Conservation (phyloP, 2,797 vertebrate genomes). For the Pseudotriccus pelzelni region DNA sequence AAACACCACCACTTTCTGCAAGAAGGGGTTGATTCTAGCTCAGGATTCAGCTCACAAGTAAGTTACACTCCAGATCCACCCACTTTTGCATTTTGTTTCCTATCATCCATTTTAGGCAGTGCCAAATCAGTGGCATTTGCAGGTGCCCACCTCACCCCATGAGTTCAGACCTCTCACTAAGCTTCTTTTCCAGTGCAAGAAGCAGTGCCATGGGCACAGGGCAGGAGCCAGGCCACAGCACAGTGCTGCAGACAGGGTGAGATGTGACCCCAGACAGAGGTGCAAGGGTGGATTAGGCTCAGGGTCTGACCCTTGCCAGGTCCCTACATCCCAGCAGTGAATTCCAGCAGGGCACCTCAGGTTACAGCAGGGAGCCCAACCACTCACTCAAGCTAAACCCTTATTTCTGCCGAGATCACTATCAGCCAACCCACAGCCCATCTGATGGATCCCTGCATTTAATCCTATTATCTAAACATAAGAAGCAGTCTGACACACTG, state of each 20-base stretch:
- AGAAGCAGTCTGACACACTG: neutral
- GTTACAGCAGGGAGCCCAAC: neutral
- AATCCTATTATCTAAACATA: neutral
- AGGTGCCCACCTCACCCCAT: neutral
- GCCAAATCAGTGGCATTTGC: accelerated
- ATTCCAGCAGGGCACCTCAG: neutral
- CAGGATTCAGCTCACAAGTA: neutral
- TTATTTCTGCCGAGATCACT: neutral
- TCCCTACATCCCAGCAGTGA: neutral
- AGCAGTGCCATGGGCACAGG: neutral
- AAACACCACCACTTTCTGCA: neutral
- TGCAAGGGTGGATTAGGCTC: neutral
- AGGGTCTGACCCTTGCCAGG: accelerated
- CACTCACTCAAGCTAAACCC: neutral
- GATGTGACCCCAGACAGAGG: neutral
- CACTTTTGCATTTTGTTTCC: neutral
- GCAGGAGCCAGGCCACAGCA: neutral
- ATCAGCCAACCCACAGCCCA: neutral
- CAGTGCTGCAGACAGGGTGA: neutral
- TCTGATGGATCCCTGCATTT: neutral
- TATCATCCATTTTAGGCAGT: neutral
- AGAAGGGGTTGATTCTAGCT: neutral
- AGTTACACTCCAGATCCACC: neutral
- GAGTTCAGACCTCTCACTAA: neutral
- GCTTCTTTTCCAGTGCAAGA: neutral